Evolutionary conservation across 2,888 invertebrate genomes (phyloP).

Genomic region (Ormyrus labotus): DNA sequence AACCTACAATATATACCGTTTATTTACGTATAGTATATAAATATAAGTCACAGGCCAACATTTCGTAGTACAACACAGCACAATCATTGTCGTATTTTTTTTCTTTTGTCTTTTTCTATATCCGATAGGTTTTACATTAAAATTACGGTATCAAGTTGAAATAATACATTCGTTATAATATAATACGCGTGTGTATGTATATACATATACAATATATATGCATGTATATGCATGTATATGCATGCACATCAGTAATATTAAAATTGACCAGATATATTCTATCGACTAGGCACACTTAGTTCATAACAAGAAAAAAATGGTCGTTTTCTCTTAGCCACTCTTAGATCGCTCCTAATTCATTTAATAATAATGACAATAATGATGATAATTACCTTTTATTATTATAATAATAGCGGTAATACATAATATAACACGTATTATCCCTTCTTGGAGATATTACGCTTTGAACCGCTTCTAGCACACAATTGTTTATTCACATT

Average conservation of each 20-base stretch:
- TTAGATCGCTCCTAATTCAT: too few relatives aligned
- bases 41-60: constrained; percentile 76
- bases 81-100: constrained; percentile 75
- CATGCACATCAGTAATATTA: constrained; percentile 68
- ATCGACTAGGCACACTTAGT: constrained; percentile 83
- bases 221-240: too few relatives aligned
- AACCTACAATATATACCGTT: constrained; percentile 68
- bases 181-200: constrained; percentile 22
- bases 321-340: constrained; percentile 60
- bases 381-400: constrained; percentile 8
- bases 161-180: constrained; percentile 72
- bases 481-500: constrained; percentile 23
- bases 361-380: too few relatives aligned
- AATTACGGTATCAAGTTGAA: constrained; percentile 71
- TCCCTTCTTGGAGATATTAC: constrained; percentile 18
- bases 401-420: constrained; percentile 30
- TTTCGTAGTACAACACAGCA: constrained; percentile 76
- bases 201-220: constrained; percentile 63
- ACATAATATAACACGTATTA: constrained; percentile 19
- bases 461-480: constrained; percentile 34
- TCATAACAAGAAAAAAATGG: constrained; percentile 78
- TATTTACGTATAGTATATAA: constrained; percentile 69
- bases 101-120: constrained; percentile 59
- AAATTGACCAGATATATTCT: constrained; percentile 81
- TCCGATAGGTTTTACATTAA: constrained; percentile 67